Evolutionary conservation across 2,888 invertebrate genomes (phyloP), one percentile per base, ranked within the genome.

Genomic region (Andrena trimmerana): DNA sequence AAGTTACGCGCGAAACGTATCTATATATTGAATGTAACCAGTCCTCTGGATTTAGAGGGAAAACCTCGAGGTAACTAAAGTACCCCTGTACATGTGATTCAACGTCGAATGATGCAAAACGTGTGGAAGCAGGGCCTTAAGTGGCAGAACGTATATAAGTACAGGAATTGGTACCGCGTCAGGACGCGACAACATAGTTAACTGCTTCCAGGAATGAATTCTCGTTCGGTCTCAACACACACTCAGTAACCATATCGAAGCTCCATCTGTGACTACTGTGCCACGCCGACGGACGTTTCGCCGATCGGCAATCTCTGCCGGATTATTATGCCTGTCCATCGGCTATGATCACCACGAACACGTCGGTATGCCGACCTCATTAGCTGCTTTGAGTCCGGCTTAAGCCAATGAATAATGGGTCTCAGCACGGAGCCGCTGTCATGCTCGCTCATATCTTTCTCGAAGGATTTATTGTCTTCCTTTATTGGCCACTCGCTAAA

Each of bases 241-340:
- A 81, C 81, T 81, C 71, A 63, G 73, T 78, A 77, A 68, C 86
- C 89, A 78, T 90, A 90, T 90, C 90, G 84, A 89, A 82, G 70
- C 75, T 83, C 77, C 87, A 90, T 88, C 87, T 86, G 90, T 59
- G 86, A 86, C 90, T 90, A 90, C 90, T 86, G 90, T 89, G 84
- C 83, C 81, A 89, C 89, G 84, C 87, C 87, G 81, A 78, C 85
- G 83, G 83, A 87, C 86, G 86, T 87, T 88, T 87, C 86, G 85
- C 86, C 86, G 89, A 89, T 90, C 89, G 83, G 83, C 86, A 86
- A 90, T 89, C 88, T 88, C 88, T 84, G 84, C 69, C 85, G 84
- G 88, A 89, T 90, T 90, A 90, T 90, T 90, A 90, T 90, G 89
- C 88, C 81, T 86, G 89, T 89, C 88, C 87, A 89, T 86, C 80